Evolutionary conservation across 2,888 invertebrate species (phyloP).

Genomic region (Agrochola lota): DNA sequence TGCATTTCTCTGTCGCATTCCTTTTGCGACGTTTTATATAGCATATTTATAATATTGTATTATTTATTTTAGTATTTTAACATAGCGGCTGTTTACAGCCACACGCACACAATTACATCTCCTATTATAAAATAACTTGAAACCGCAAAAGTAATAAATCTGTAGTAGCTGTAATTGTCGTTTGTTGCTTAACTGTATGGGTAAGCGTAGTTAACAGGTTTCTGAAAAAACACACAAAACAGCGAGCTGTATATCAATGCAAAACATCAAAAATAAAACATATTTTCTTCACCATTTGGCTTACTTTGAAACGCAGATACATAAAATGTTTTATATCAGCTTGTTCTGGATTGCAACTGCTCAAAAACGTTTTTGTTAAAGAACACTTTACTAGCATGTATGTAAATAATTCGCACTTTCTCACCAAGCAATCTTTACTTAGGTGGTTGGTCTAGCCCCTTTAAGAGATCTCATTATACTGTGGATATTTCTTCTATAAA

Average conservation of each 20-base stretch:
- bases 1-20: conserved; percentile 72
- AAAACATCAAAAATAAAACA: conserved; percentile 49
- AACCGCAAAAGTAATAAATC: conserved; percentile 8
- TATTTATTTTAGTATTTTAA: conserved; percentile 44
- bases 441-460: conserved; percentile 68
- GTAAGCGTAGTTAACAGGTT: conserved; percentile 59
- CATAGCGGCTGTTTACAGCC: conserved; percentile 46
- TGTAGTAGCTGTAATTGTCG: conserved; percentile 65
- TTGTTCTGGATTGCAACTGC: conserved; percentile 60
- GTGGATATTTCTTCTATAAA: conserved; percentile 32
- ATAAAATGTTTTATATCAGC: conserved; percentile 52
- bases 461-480: conserved; percentile 61
- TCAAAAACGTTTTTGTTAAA: conserved; percentile 44
- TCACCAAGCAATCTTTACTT: conserved; percentile 56
- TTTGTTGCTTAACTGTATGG: conserved; percentile 63
- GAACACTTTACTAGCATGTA: conserved; percentile 64
- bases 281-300: conserved; percentile 46
- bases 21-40: conserved; percentile 72
- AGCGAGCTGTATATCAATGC: conserved; percentile 51
- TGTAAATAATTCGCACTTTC: conserved; percentile 67
- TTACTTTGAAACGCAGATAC: conserved; percentile 54
- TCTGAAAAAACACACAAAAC: conserved; percentile 32
- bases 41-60: conserved; percentile 55
- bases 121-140: conserved; percentile 37
- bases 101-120: conserved; percentile 58